Evolutionary conservation across 1,140 invertebrate species (phyloP).

Genomic region (Diploscapter pachys): DNA sequence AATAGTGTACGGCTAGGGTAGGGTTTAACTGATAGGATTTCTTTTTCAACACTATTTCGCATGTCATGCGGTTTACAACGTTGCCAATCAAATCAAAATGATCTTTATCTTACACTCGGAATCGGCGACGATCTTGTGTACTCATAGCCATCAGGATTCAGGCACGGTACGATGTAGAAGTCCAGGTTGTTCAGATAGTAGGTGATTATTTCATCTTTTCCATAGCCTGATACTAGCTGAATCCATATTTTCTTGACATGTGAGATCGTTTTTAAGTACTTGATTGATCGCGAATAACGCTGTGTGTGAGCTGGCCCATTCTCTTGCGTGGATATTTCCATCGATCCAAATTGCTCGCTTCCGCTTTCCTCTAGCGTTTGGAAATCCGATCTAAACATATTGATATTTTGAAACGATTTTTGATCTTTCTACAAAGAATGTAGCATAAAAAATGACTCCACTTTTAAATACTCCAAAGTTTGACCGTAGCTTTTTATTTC

Average conservation of each 20-base stretch:
- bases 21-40: no score
- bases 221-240: constrained; percentile 55
- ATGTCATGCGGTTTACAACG: no score
- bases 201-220: constrained; percentile 54
- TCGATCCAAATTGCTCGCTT: constrained; percentile 57
- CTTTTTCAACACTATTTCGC: no score
- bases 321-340: constrained; percentile 56
- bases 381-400: constrained; percentile 49
- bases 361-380: constrained; percentile 30
- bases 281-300: constrained; percentile 58
- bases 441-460: no score
- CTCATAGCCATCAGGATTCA: constrained; percentile 72
- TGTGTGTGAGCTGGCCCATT: constrained; percentile 58
- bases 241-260: background rate
- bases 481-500: no score
- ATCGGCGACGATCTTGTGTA: constrained; percentile 63
- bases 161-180: constrained; percentile 68
- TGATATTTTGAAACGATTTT: no score
- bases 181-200: constrained; percentile 59
- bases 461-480: no score
- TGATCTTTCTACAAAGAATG: no score
- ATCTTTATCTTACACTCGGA: constrained; percentile 19
- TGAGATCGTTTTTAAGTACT: constrained; percentile 24
- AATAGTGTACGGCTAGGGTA: no score
- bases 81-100: no score